A percentile compares a stretch with the other conserved stretches of the same genome.
These are phyloP conservation scores for Acanthopagrus latus DNA, from an alignment of 2,797 vertebrate genomes.

Conservation along the genomic window DNA sequence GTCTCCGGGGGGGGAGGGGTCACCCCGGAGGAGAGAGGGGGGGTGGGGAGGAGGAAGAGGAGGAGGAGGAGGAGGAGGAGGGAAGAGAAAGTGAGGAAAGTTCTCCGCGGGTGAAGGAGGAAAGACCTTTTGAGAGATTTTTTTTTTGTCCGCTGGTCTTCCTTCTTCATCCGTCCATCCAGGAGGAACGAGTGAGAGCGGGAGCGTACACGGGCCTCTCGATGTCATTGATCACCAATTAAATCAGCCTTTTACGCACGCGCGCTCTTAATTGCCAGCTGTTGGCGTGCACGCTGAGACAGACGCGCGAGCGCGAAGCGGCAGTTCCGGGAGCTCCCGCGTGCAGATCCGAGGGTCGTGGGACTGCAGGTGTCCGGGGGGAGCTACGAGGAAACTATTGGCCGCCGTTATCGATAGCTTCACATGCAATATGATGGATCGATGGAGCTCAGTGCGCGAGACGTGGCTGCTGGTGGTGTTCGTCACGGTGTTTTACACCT, in stretches of 20 bases:
- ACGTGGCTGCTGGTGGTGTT: slow-evolving; percentile 63
- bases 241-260: neutral
- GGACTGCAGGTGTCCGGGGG: slow-evolving; percentile 57
- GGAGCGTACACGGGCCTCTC: neutral
- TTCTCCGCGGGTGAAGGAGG: slow-evolving; percentile 54
- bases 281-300: slow-evolving; percentile 18
- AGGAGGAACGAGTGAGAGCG: neutral
- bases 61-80: slow-evolving; percentile 28
- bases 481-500: slow-evolving; percentile 35
- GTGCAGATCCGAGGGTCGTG: slow-evolving; percentile 6
- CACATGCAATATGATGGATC: slow-evolving; percentile 62
- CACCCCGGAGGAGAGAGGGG: slow-evolving; percentile 25
- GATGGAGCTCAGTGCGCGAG: slow-evolving; percentile 50
- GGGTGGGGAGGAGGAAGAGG: slow-evolving; percentile 1
- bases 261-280: slow-evolving; percentile 46
- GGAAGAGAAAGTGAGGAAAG: slow-evolving; percentile 70
- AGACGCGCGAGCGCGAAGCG: slow-evolving; percentile 10
- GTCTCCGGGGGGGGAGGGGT: slow-evolving; percentile 40
- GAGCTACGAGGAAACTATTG: slow-evolving; percentile 33
- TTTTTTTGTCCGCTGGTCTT: slow-evolving; percentile 15
- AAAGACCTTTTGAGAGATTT: slow-evolving; percentile 35
- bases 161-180: slow-evolving; percentile 50
- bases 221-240: neutral
- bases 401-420: slow-evolving; percentile 2
- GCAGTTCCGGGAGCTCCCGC: slow-evolving; percentile 9